Conservation (phyloP, 2,888 invertebrate species). For the Parnassius smintheus region DNA sequence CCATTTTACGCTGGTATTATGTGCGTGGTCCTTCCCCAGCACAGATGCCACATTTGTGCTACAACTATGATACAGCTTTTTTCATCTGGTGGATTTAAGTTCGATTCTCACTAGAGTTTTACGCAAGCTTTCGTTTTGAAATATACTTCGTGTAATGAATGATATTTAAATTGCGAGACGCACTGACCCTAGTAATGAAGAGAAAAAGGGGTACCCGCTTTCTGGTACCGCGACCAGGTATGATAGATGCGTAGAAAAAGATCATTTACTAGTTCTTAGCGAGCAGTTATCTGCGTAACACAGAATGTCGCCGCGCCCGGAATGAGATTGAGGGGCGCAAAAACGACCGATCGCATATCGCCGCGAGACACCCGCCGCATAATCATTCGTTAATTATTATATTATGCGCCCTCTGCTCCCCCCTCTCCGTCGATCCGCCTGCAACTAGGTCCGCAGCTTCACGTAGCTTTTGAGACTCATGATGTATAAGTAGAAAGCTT, state of each 20-base stretch:
- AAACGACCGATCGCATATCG: constrained; percentile 17
- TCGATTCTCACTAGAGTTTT: no score
- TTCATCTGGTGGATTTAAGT: no score
- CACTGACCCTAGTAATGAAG: no score
- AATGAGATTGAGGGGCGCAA: constrained; percentile 19
- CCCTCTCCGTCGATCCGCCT: not conserved
- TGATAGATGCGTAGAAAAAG: constrained; percentile 48
- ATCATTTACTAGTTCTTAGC: constrained; percentile 38
- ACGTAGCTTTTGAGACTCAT: constrained; percentile 5
- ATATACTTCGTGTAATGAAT: no score
- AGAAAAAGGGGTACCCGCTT: constrained; percentile 23
- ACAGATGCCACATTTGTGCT: no score
- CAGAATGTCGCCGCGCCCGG: constrained; percentile 21
- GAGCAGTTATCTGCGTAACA: constrained; percentile 19
- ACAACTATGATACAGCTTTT: no score
- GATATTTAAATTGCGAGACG: no score
- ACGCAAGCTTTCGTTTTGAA: no score
- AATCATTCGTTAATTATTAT: constrained; percentile 17
- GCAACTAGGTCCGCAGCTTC: not conserved
- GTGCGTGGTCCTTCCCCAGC: no score
- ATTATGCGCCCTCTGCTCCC: constrained; percentile 15
- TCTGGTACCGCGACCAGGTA: constrained; percentile 35
- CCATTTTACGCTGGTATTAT: no score
- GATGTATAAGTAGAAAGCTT: constrained; percentile 16
- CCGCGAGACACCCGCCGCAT: constrained; percentile 8